A percentile compares a stretch with the other conserved stretches of the same genome.
Evolutionary conservation across 2,113 vertebrate genomes (phyloP).

Genomic region (Peucedramus taeniatus): DNA sequence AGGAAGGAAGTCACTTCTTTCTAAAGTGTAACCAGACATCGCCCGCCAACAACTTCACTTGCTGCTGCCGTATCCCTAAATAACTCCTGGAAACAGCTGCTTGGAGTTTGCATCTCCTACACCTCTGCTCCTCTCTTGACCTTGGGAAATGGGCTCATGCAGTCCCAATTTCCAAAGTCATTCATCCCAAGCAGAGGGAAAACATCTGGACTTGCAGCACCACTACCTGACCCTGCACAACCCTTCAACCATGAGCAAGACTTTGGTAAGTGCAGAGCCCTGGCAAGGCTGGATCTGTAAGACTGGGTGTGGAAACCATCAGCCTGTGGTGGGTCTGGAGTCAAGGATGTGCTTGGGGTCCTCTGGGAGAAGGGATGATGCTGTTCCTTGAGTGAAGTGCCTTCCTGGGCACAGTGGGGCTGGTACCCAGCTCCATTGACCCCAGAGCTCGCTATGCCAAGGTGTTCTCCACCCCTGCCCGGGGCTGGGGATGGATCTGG

Average conservation of each 20-base stretch:
- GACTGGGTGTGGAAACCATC: background rate
- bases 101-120: background rate
- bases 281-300: background rate
- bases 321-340: background rate
- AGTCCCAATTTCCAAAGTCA: background rate
- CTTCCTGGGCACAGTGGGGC: background rate
- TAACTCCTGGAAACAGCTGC: constrained; percentile 10
- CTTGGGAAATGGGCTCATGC: background rate
- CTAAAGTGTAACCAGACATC: background rate
- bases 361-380: background rate
- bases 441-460: background rate
- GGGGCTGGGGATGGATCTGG: background rate
- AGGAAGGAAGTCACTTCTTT: background rate
- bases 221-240: background rate
- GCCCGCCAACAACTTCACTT: background rate
- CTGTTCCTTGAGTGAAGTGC: background rate
- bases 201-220: background rate
- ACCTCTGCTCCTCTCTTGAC: background rate
- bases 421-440: rapidly evolving
- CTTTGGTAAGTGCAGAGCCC: background rate
- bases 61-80: background rate
- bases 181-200: background rate
- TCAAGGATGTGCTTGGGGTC: background rate
- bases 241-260: rapidly evolving
- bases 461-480: rapidly evolving